A percentile compares a stretch with the other conserved stretches of the same genome.
Conservation (phyloP, 2,888 invertebrate species). For the Leptarthrus brevirostris region DNA sequence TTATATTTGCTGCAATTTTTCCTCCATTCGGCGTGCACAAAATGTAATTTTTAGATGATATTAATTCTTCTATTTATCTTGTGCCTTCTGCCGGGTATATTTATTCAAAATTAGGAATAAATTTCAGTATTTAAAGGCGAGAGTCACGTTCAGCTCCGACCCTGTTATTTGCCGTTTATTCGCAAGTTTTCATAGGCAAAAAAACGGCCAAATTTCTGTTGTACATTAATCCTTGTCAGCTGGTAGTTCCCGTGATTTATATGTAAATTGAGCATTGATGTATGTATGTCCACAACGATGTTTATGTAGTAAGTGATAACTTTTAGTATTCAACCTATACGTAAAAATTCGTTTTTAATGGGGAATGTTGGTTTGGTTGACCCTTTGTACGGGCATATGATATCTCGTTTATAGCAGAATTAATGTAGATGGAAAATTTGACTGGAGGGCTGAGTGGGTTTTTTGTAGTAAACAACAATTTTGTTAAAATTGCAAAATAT, state of each 20-base stretch:
- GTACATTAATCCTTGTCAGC: background rate
- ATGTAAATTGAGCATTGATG: background rate
- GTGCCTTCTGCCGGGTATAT: background rate
- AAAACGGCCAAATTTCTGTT: background rate
- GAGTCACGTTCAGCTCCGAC: background rate
- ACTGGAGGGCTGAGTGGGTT: no score
- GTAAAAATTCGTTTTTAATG: no score
- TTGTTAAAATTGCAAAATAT: no score
- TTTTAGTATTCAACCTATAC: no score
- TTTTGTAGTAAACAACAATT: no score
- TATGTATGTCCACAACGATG: background rate
- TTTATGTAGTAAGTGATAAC: no score
- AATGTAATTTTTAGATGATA: slow-evolving; percentile 33
- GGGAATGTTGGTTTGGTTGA: no score
- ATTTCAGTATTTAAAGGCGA: no score
- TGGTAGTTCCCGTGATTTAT: background rate
- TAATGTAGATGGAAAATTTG: no score
- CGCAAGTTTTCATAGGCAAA: background rate
- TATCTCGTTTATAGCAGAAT: no score
- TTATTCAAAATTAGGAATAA: slow-evolving; percentile 5
- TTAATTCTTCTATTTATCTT: slow-evolving; percentile 27
- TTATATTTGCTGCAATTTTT: slow-evolving; percentile 39
- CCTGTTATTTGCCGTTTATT: background rate
- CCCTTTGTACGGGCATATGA: no score
- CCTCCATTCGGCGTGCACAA: background rate